Percentiles rank a stretch among this genome's conserved stretches.
phyloP scores from a whole-genome alignment of 2,113 vertebrate genomes.

The Astur gentilis region DNA sequence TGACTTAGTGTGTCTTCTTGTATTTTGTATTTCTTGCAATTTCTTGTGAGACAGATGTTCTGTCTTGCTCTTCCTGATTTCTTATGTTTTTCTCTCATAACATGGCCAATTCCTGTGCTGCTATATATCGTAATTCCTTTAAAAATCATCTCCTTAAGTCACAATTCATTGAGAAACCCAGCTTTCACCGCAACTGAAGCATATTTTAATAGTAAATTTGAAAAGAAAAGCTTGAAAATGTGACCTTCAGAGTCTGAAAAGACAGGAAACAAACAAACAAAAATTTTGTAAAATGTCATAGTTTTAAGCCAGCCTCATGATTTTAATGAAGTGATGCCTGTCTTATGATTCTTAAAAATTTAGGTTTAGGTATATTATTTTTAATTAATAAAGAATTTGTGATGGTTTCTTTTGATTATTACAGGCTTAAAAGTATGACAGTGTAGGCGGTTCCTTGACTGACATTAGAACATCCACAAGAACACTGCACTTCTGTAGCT shows the following conservation, averaged over 20 bases:
- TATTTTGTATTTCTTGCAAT: background rate
- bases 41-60: background rate
- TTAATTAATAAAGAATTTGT: background rate
- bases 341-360: background rate
- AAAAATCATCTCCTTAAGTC: background rate
- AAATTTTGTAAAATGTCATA: background rate
- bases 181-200: background rate
- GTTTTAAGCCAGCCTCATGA: background rate
- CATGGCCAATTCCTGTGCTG: background rate
- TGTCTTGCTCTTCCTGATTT: background rate
- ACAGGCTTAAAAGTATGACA: background rate
- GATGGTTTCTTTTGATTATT: background rate
- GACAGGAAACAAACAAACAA: background rate
- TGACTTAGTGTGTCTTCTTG: background rate
- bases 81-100: background rate
- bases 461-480: background rate
- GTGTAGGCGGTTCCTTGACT: background rate
- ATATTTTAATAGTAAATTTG: background rate
- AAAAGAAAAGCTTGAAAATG: background rate
- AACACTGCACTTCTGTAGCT: background rate
- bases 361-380: background rate
- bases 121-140: background rate
- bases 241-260: background rate
- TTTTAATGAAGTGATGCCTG: background rate
- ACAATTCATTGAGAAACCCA: background rate